Evolutionary conservation across 1,140 invertebrate species (phyloP), one percentile per base, ranked within the genome.

Genomic region (Drosophila grimshawi): DNA sequence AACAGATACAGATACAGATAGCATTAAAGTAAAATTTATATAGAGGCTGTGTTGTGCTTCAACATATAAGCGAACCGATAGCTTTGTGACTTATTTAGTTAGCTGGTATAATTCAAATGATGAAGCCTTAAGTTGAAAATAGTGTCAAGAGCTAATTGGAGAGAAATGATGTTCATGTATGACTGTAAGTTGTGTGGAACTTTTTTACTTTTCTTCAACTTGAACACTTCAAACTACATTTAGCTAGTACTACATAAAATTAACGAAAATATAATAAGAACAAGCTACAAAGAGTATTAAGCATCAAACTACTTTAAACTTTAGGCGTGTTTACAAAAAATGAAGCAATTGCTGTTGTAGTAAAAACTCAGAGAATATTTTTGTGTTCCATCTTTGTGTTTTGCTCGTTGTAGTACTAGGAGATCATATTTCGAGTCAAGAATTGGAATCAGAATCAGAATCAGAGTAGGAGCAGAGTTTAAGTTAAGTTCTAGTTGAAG

Each of bases 91-190:
- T 46, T 30, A 49, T 19, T 19, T 19, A 1, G 1, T 19, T 19
- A 19, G 52, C 41, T 56, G 51, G n/a, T 35, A 46, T 1, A 56
- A 46, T 56, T 56, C 41, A 49, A 61, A 35, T 43, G 33, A 19
- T 59, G 43, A 49, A 62, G 59, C 59, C 45, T 49, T 49, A 30
- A 62, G 60, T 62, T 49, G 60, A 62, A 62, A 62, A 62, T 60
- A 49, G 37, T 4, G 39, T 62, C 32, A 60, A 48, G 30, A 48
- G n/a, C 57, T 60, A 60, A 7, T 60, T 35, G 11, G 6, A 27
- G 8, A 37, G 5, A 3, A 30, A 49, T 62, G 33, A 64, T 51
- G 41, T 32, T 19, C 19, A 19, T 48, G 27, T 60, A 49, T 49
- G 60, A 62, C 60, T 62, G 60, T 61, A 29, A 39, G 27, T 11